A percentile compares a stretch with the other conserved stretches of the same genome.
phyloP scores from a whole-genome alignment of 2,113 vertebrate species.

The Crotalus horridus region DNA sequence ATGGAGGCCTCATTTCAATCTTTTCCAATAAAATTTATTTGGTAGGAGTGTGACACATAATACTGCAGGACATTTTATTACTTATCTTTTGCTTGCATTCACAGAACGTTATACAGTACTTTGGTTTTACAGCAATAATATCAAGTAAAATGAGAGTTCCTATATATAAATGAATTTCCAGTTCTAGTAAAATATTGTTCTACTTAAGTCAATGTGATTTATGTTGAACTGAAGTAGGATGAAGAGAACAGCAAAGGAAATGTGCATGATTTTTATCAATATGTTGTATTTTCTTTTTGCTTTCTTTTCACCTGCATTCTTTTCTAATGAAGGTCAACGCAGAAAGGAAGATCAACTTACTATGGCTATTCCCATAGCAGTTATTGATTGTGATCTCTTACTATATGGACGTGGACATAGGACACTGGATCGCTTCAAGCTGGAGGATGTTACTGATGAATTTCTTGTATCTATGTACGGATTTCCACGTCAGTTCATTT shows the following conservation, averaged over 20 bases:
- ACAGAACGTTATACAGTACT: background rate
- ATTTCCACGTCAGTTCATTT: slow-evolving; percentile 91
- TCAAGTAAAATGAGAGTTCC: background rate
- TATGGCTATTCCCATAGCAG: slow-evolving; percentile 89
- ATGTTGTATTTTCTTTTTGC: slow-evolving; percentile 24
- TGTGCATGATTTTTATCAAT: background rate
- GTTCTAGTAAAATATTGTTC: background rate
- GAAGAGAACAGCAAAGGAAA: slow-evolving; percentile 25
- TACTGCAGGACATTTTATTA: background rate
- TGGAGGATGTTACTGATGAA: slow-evolving; percentile 85
- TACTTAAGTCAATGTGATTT: background rate
- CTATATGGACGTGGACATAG: slow-evolving; percentile 91
- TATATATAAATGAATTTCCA: background rate
- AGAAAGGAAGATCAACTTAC: background rate
- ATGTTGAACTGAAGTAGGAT: slow-evolving; percentile 23
- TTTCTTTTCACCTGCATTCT: background rate
- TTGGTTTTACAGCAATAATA: background rate
- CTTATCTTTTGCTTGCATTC: background rate
- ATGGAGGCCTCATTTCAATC: background rate
- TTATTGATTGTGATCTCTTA: slow-evolving; percentile 93
- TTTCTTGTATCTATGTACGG: slow-evolving; percentile 87
- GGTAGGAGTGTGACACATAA: background rate
- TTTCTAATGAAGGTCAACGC: slow-evolving; percentile 27
- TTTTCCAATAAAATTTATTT: background rate
- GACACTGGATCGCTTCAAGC: slow-evolving; percentile 90